Conservation (phyloP, 2,797 vertebrate genomes). For the Xiphophorus birchmanni region DNA sequence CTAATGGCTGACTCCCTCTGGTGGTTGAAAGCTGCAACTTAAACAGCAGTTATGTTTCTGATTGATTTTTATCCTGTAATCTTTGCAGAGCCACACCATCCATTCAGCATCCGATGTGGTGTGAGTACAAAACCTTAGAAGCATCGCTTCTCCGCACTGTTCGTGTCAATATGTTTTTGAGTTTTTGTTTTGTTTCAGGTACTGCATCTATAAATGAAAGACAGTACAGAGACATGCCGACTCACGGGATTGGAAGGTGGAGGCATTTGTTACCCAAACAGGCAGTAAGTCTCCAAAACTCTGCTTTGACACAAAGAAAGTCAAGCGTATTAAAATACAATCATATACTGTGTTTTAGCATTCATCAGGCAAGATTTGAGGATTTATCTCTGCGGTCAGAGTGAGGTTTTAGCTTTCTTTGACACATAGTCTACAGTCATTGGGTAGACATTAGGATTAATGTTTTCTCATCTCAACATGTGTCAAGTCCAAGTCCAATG, state of each 20-base stretch:
- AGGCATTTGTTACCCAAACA: slow-evolving; percentile 82
- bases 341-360: not conserved
- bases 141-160: not conserved
- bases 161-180: not conserved
- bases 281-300: slow-evolving; percentile 57
- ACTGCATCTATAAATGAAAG: slow-evolving; percentile 57
- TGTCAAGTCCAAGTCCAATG: too few species aligned
- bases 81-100: slow-evolving; percentile 45
- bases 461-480: too few species aligned
- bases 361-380: not conserved
- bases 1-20: not conserved
- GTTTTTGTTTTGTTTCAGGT: slow-evolving; percentile 20
- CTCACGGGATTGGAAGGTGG: slow-evolving; percentile 89
- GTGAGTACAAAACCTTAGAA: slow-evolving; percentile 37
- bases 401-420: not conserved
- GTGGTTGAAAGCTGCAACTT: not conserved
- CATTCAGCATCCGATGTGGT: slow-evolving; percentile 41
- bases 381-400: too few species aligned
- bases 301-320: not conserved
- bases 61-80: not conserved
- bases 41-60: not conserved
- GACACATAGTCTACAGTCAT: not conserved
- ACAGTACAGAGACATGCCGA: slow-evolving; percentile 83
- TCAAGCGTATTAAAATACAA: not conserved
- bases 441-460: not conserved